Conservation (phyloP, 2,888 invertebrate genomes). For the Troglohyphantes excavatus region DNA sequence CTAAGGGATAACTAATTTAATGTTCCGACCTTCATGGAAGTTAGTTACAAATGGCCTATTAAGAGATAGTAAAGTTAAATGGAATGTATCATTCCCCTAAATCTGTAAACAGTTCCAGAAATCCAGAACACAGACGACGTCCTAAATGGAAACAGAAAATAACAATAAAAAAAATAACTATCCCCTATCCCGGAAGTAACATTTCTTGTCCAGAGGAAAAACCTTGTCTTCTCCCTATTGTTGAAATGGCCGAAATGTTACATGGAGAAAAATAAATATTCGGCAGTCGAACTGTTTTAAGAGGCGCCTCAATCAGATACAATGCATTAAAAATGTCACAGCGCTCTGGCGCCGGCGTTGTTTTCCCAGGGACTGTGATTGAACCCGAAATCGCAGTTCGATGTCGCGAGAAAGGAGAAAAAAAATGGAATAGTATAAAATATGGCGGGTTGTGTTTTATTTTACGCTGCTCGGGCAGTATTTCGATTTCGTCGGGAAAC, state of each 20-base stretch:
- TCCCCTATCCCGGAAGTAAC: background rate
- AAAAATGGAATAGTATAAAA: constrained; percentile 39
- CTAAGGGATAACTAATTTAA: too few species aligned
- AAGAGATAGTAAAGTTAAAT: too few species aligned
- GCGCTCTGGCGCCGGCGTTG: constrained; percentile 58
- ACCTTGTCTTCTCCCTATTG: too few species aligned
- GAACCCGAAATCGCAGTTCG: constrained; percentile 47
- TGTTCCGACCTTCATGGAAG: too few species aligned
- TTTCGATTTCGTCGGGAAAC: constrained; percentile 20
- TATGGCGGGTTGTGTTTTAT: constrained; percentile 37
- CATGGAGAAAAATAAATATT: background rate
- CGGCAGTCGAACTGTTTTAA: constrained; percentile 53
- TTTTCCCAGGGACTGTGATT: constrained; percentile 36
- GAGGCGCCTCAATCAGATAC: constrained; percentile 62
- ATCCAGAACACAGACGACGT: too few species aligned
- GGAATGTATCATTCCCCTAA: too few species aligned
- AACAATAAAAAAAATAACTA: background rate
- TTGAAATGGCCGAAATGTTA: too few species aligned
- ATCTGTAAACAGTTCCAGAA: too few species aligned
- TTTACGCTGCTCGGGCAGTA: constrained; percentile 30
- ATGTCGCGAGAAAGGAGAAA: constrained; percentile 26
- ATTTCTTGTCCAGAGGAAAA: too few species aligned
- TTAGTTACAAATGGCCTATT: too few species aligned
- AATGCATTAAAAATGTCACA: constrained; percentile 70
- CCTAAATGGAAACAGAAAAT: too few species aligned